Conservation (phyloP, 2,113 vertebrate species). For the Ptilonorhynchus violaceus region DNA sequence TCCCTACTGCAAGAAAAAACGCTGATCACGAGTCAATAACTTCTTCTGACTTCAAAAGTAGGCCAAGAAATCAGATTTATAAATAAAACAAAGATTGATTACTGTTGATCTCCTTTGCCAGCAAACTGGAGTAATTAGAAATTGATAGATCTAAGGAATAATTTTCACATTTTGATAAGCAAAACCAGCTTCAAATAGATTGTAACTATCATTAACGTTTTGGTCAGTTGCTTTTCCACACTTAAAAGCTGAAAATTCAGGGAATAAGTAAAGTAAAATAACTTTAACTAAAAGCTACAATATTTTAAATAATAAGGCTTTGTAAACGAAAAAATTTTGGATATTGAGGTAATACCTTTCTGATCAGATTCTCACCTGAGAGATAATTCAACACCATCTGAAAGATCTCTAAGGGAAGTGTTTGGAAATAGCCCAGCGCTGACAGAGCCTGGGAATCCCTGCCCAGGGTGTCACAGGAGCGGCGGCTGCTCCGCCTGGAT, state of each 20-base stretch:
- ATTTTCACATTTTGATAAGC: background rate
- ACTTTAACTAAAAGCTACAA: background rate
- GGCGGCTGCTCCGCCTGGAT: slow-evolving; percentile 21
- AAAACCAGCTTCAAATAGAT: background rate
- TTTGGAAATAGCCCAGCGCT: slow-evolving; percentile 70
- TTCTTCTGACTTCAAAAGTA: background rate
- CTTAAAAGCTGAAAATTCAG: background rate
- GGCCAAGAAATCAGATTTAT: background rate
- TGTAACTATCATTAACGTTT: background rate
- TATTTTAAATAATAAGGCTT: background rate
- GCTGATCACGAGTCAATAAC: background rate
- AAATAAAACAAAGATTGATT: background rate
- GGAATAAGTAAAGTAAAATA: background rate
- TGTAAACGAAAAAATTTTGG: too few relatives aligned
- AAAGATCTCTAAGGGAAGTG: slow-evolving; percentile 83
- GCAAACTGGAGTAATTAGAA: background rate
- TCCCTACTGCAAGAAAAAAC: background rate
- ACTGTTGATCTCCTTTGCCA: background rate
- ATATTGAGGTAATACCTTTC: background rate
- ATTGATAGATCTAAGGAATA: background rate
- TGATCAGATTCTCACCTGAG: slow-evolving; percentile 66
- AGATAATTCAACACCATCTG: slow-evolving; percentile 80
- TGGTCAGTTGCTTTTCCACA: background rate
- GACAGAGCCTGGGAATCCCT: slow-evolving; percentile 47
- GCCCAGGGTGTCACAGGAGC: background rate